phyloP scores from a whole-genome alignment of 2,113 vertebrate genomes.

The Festucalex cinctus region DNA sequence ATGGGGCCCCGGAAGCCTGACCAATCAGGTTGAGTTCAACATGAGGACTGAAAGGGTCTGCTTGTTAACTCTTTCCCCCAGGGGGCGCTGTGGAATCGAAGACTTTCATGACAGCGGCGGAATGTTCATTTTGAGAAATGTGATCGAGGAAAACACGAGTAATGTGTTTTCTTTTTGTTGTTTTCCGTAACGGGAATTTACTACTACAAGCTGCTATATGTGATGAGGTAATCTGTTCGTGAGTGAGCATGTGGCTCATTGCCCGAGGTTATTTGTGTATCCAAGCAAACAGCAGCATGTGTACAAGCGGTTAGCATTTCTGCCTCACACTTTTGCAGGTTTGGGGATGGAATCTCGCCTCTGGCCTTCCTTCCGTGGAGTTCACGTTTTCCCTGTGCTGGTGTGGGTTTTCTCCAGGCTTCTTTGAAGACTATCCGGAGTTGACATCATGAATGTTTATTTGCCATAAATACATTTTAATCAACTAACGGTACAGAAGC shows the following conservation, averaged over 20 bases:
- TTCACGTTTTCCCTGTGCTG: no score
- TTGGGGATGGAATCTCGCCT: neutral
- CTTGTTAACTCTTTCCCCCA: neutral
- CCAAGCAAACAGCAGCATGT: neutral
- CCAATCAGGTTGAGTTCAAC: slow-evolving; percentile 3
- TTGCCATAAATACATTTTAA: no score
- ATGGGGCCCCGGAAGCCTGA: slow-evolving; percentile 4
- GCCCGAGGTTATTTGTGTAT: neutral
- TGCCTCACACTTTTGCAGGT: neutral
- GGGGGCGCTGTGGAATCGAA: neutral
- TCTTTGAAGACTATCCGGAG: no score
- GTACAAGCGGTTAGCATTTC: neutral
- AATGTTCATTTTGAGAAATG: neutral
- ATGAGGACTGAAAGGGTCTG: neutral
- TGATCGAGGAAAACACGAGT: neutral
- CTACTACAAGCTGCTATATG: neutral
- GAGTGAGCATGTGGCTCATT: neutral
- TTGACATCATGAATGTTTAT: no score
- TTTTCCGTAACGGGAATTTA: neutral
- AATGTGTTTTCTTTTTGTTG: neutral
- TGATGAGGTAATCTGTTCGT: neutral
- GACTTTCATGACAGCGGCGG: neutral
- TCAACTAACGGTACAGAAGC: no score
- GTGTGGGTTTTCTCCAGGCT: no score
- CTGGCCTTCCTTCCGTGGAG: no score